phyloP scores from a whole-genome alignment of 2,797 vertebrate species.

The Tamandua tetradactyla region DNA sequence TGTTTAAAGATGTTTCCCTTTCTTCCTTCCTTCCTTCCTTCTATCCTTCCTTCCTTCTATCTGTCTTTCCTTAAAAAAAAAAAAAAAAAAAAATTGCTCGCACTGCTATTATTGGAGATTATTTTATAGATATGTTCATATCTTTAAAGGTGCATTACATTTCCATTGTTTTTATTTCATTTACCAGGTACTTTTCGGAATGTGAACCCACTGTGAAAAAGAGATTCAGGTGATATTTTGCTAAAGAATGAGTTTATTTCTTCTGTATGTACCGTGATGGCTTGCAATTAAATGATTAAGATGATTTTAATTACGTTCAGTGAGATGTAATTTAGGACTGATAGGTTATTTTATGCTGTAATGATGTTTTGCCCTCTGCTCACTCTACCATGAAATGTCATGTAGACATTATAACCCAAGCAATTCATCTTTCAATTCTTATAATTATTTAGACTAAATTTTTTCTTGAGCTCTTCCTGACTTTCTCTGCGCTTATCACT shows the following conservation, averaged over 20 bases:
- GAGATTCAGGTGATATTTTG: conserved; percentile 11
- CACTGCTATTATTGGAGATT: not conserved
- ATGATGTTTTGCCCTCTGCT: conserved; percentile 54
- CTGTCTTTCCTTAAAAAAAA: too few relatives aligned
- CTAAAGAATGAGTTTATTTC: conserved; percentile 49
- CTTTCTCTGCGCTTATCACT: conserved; percentile 74
- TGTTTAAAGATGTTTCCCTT: too few relatives aligned
- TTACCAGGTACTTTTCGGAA: not conserved
- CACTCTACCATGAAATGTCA: conserved; percentile 67
- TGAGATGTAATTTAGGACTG: conserved; percentile 61
- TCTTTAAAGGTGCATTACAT: not conserved
- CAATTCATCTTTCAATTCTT: conserved; percentile 62
- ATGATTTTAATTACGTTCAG: conserved; percentile 74
- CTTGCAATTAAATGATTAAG: conserved; percentile 76
- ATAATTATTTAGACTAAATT: conserved; percentile 62
- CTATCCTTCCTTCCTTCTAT: too few relatives aligned
- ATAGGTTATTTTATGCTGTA: conserved; percentile 59
- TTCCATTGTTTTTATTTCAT: not conserved
- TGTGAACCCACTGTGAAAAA: not conserved
- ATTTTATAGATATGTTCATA: not conserved
- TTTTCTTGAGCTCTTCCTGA: conserved; percentile 59
- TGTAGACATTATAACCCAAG: conserved; percentile 37
- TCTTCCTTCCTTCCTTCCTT: too few relatives aligned
- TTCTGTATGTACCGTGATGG: conserved; percentile 4
- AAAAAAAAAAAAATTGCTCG: not conserved